Conservation (phyloP, 2,888 invertebrate genomes). For the Hirudinaria manillensis region DNA sequence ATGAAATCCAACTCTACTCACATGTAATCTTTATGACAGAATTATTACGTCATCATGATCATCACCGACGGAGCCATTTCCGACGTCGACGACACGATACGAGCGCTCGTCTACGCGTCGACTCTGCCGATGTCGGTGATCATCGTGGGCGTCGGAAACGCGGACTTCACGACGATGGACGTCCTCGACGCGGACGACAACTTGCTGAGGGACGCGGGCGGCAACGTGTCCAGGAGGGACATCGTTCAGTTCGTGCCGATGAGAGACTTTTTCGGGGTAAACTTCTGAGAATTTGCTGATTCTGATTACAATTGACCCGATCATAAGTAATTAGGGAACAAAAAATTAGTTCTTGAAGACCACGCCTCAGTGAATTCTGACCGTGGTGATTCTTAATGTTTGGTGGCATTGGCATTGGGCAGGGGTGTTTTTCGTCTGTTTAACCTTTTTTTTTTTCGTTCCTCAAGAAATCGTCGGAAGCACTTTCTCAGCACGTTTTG, state of each 20-base stretch:
- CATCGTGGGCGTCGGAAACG: conserved; percentile 52
- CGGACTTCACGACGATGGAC: conserved; percentile 51
- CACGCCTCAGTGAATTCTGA: no score
- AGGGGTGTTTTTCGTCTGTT: no score
- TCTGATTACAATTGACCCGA: neutral
- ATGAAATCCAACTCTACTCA: no score
- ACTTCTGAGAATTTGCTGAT: conserved; percentile 34
- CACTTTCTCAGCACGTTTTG: conserved; percentile 49
- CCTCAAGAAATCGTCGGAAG: conserved; percentile 44
- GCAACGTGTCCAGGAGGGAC: conserved; percentile 46
- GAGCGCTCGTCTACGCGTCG: conserved; percentile 50
- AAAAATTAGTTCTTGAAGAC: no score
- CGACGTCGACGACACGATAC: conserved; percentile 48
- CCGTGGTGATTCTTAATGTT: no score
- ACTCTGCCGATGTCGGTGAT: conserved; percentile 52
- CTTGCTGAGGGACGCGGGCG: conserved; percentile 45
- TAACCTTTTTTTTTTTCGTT: conserved; percentile 16
- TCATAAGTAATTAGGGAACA: no score
- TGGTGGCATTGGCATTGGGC: no score
- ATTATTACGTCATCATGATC: conserved; percentile 50
- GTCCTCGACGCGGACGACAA: conserved; percentile 51
- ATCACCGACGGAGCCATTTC: conserved; percentile 52
- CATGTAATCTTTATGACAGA: conserved; percentile 39
- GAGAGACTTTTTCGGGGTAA: conserved; percentile 42
- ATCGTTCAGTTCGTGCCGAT: conserved; percentile 54